These are phyloP conservation scores for Nothoprocta perdicaria DNA, from an alignment of 2,113 vertebrate species.

Conservation along the genomic window DNA sequence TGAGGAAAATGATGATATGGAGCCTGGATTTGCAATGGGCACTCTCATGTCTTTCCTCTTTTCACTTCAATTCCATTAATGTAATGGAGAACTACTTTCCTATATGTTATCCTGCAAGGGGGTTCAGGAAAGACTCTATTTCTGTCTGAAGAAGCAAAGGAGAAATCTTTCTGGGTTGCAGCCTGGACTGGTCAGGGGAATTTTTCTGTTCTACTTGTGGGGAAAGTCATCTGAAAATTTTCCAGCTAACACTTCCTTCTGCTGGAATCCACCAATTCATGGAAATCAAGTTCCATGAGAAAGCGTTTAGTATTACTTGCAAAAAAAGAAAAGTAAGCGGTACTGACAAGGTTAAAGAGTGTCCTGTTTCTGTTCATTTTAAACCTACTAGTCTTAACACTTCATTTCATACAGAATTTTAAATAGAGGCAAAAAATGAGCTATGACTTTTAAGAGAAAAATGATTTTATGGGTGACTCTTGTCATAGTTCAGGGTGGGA, in stretches of 20 bases:
- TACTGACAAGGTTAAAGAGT: slow-evolving; percentile 36
- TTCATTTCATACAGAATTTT: not conserved
- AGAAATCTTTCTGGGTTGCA: not conserved
- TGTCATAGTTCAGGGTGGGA: not conserved
- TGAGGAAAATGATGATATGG: not conserved
- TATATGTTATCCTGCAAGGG: not conserved
- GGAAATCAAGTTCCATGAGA: slow-evolving; percentile 38
- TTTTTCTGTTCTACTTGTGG: slow-evolving; percentile 10
- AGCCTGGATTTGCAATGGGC: not conserved
- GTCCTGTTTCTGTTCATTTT: slow-evolving; percentile 21
- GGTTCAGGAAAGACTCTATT: not conserved
- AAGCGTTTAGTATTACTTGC: not conserved
- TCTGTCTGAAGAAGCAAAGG: not conserved
- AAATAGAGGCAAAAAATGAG: slow-evolving; percentile 12
- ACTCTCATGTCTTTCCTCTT: not conserved
- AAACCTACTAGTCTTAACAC: slow-evolving; percentile 20
- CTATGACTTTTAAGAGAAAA: not conserved
- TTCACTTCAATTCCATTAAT: not conserved
- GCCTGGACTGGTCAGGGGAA: not conserved
- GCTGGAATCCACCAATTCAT: slow-evolving; percentile 22
- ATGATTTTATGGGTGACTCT: not conserved
- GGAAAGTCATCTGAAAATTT: not conserved
- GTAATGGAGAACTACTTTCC: not conserved
- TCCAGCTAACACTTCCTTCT: not conserved
- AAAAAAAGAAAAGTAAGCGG: not conserved